Evolutionary conservation across 1,140 invertebrate genomes (phyloP).

Genomic region (Zaprionus nigranus): DNA sequence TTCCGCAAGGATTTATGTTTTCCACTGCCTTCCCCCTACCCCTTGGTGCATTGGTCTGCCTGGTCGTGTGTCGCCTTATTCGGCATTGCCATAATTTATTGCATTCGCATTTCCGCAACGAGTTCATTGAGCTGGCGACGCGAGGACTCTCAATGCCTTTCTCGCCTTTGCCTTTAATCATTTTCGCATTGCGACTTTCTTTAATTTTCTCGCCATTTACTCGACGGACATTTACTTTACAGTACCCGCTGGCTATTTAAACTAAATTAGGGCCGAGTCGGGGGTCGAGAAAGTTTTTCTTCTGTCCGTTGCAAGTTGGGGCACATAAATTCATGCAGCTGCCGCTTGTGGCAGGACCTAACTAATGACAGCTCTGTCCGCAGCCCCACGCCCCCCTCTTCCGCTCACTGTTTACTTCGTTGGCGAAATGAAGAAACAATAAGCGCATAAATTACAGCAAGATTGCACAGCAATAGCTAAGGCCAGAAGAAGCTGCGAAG

Average conservation of each 20-base stretch:
- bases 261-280: constrained; percentile 29
- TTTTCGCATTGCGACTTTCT: constrained; percentile 32
- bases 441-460: constrained; percentile 75
- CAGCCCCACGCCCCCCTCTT: background rate
- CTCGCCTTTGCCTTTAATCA: constrained; percentile 55
- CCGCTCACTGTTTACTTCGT: background rate
- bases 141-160: constrained; percentile 39
- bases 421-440: constrained; percentile 78
- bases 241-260: constrained; percentile 26
- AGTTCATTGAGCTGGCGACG: constrained; percentile 68
- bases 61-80: constrained; percentile 49
- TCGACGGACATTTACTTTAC: background rate
- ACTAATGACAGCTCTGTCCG: constrained; percentile 64
- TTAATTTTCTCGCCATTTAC: constrained; percentile 17
- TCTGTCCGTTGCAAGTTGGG: constrained; percentile 5
- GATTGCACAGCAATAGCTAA: constrained; percentile 74
- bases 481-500: constrained; percentile 42
- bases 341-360: constrained; percentile 50
- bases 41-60: constrained; percentile 5
- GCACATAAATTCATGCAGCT: constrained; percentile 73
- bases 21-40: constrained; percentile 17
- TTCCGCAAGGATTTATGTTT: constrained; percentile 75
- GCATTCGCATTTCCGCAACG: constrained; percentile 65
- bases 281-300: constrained; percentile 14
- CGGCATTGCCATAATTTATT: constrained; percentile 70